Percentiles rank a stretch among this genome's conserved stretches.
Conservation (phyloP, 1,140 invertebrate genomes). For the Linepithema humile region DNA sequence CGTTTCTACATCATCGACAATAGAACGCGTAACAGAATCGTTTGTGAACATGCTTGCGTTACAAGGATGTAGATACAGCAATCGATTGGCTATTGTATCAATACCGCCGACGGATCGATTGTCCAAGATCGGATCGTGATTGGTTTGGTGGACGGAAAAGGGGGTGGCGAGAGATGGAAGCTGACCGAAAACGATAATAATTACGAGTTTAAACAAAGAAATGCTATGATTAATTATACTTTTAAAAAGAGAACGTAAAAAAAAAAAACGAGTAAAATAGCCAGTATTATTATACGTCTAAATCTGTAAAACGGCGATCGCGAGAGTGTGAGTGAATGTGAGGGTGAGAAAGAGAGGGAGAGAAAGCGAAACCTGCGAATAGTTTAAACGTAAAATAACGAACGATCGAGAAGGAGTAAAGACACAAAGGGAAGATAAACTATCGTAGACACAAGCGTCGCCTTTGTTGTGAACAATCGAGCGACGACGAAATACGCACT, state of each 20-base stretch:
- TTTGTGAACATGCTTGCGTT: neutral
- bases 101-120: constrained; percentile 22
- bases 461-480: neutral
- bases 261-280: constrained; percentile 73
- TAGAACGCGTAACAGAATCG: constrained; percentile 46
- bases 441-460: neutral
- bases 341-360: constrained; percentile 5
- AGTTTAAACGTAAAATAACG: constrained; percentile 18
- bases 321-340: constrained; percentile 14
- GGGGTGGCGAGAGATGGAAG: constrained; percentile 41
- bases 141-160: neutral
- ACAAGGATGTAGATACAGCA: neutral
- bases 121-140: constrained; percentile 17
- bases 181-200: constrained; percentile 78
- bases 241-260: constrained; percentile 53
- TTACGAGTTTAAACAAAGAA: constrained; percentile 69
- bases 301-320: constrained; percentile 50
- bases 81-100: constrained; percentile 36
- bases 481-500: constrained; percentile 42
- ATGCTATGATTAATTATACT: constrained; percentile 62
- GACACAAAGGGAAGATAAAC: neutral
- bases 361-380: neutral
- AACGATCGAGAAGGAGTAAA: constrained; percentile 11
- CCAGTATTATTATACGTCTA: constrained; percentile 77
- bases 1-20: constrained; percentile 69